Percentiles rank a stretch among this genome's conserved stretches.
These are phyloP conservation scores for Nomada fucata DNA, from an alignment of 2,888 invertebrate species.

Conservation along the genomic window DNA sequence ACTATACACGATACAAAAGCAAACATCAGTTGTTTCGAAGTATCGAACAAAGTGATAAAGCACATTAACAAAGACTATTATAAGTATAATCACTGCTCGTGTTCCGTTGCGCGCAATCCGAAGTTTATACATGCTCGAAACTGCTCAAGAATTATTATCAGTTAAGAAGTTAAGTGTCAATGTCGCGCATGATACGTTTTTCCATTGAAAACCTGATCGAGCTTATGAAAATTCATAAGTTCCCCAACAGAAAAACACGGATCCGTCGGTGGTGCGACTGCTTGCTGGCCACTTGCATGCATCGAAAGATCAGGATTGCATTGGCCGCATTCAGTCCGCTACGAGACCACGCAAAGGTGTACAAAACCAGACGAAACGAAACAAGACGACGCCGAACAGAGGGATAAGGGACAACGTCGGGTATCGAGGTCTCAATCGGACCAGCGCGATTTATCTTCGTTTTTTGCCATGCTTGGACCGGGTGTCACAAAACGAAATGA, in stretches of 20 bases:
- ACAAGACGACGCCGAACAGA: constrained; percentile 16
- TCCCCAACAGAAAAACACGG: neutral
- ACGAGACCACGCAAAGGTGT: constrained; percentile 4
- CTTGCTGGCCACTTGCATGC: neutral
- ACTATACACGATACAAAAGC: too few species aligned
- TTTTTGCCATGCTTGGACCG: constrained; percentile 58
- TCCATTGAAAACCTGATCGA: constrained; percentile 22
- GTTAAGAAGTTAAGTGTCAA: neutral
- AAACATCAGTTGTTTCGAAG: too few species aligned
- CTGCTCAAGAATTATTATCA: neutral
- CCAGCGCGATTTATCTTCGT: constrained; percentile 65
- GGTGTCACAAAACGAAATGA: constrained; percentile 65
- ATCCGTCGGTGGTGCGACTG: neutral
- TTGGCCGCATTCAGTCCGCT: constrained; percentile 11
- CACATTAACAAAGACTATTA: too few species aligned
- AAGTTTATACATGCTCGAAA: too few species aligned
- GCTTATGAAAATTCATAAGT: constrained; percentile 50
- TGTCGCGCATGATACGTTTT: constrained; percentile 6
- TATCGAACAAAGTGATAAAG: too few species aligned
- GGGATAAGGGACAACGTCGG: constrained; percentile 24
- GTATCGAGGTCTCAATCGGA: constrained; percentile 65
- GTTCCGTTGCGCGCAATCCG: too few species aligned
- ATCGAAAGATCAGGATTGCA: constrained; percentile 45
- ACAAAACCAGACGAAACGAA: constrained; percentile 33
- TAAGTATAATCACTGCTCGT: too few species aligned